Base-by-base conservation (phyloP, 1,140 invertebrate species). In the Drosophila ohnishii region DNA sequence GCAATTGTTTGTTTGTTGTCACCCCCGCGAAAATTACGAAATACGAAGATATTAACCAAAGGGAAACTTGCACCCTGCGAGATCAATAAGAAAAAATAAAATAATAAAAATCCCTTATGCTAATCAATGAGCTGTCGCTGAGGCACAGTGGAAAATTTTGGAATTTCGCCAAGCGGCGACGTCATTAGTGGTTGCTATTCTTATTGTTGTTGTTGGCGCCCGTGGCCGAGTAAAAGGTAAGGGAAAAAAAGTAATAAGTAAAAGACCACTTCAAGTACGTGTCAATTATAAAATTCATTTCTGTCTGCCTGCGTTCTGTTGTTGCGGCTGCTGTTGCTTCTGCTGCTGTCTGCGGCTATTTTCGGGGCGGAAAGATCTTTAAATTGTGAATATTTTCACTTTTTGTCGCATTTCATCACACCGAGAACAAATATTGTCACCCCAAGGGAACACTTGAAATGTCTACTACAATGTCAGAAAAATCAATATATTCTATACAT, bases 91-190 rank as follows among this genome's bases (percentile, higher is more conserved):
- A 34, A 51, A 35, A 47, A 10, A 22, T 16, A 30, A 32, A 48
- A 19, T 45, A 47, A 48, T 45, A 47, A 48, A 48, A 58, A 66
- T 28, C 22, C 58, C 28, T 69, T 40, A 58, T 71, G 67, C 30
- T 74, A 75, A 75, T 87, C 75, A 79, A 72, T 87, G 71, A 82
- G 60, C 64, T 34, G 59, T 67, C 48, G n/a, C 44, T 53, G 65
- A 60, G 60, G 39, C 62, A 64, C 57, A 82, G 83, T 88, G 83
- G 83, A 86, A 86, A 87, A 86, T 86, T 86, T 83, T 63, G 37
- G 32, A 75, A 65, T 56, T 76, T 67, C 64, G 62, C 53, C 57
- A 82, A 74, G 40, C 50, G 50, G 55, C 62, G 60, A 56, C 55
- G 58, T 63, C 64, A 70, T 64, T 60, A 60, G 65, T 71, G 66